A percentile compares a stretch with the other conserved stretches of the same genome.
phyloP scores from a whole-genome alignment of 2,113 vertebrate species.

The Nothocercus julius region DNA sequence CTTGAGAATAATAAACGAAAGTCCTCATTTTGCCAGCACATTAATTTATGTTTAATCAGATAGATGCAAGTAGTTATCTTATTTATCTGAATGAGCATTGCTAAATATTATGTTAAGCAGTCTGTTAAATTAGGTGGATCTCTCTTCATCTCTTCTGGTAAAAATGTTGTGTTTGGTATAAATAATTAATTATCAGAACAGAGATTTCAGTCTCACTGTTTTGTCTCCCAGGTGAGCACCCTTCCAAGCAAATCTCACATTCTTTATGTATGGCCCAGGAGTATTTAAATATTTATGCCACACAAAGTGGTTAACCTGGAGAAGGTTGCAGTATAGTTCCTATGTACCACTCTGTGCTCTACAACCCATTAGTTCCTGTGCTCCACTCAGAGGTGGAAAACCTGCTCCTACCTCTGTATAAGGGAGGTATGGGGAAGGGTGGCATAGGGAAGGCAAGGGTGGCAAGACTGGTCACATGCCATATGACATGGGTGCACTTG shows the following conservation, averaged over 20 bases:
- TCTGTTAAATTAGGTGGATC: neutral
- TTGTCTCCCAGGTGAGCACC: neutral
- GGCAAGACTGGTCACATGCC: neutral
- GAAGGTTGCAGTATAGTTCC: neutral
- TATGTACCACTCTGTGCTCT: neutral
- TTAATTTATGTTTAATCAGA: neutral
- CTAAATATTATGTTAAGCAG: neutral
- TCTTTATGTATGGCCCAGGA: neutral
- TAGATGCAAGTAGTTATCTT: neutral
- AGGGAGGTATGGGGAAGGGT: neutral
- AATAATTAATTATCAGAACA: slow-evolving; percentile 31
- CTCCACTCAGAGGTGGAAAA: neutral
- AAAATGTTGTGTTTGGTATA: neutral
- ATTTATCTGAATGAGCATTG: neutral
- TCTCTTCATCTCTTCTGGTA: neutral
- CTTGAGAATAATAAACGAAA: neutral
- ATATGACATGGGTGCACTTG: neutral
- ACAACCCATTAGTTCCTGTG: neutral
- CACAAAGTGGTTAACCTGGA: neutral
- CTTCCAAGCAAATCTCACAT: slow-evolving; percentile 7
- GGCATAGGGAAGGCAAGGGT: neutral
- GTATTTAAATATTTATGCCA: slow-evolving; percentile 44
- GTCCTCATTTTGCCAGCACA: neutral
- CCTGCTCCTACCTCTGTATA: neutral
- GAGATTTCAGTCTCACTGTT: neutral